Conservation (phyloP, 2,797 vertebrate genomes). For the Lepilemur ruficaudatus region DNA sequence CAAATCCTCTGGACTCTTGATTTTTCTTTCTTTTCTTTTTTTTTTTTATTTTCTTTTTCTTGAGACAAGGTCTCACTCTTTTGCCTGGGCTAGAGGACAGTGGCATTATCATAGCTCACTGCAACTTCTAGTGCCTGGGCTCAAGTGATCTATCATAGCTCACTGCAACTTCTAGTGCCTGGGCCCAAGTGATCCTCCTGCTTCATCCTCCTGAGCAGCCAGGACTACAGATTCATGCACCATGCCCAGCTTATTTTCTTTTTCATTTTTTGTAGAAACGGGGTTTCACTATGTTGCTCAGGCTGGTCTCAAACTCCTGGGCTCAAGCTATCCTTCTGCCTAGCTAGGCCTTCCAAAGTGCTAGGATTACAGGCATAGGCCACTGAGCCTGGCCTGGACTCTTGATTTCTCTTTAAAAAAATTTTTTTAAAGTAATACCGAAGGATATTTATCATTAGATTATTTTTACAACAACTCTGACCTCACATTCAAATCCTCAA, state of each 20-base stretch:
- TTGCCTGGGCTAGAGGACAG: neutral
- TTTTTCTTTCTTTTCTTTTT: neutral
- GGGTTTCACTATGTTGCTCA: neutral
- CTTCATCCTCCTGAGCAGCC: neutral
- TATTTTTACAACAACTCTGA: neutral
- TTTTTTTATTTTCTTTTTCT: too few species aligned
- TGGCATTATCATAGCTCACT: neutral
- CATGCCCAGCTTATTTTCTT: neutral
- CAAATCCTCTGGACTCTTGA: neutral
- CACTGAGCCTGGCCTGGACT: neutral
- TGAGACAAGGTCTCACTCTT: neutral
- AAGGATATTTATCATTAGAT: neutral
- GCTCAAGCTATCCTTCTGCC: neutral
- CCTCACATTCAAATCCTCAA: neutral
- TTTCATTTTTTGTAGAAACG: neutral
- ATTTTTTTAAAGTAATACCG: neutral
- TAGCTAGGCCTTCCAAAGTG: neutral
- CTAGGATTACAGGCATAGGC: neutral
- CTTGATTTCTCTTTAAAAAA: neutral
- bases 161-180: neutral
- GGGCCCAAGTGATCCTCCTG: neutral
- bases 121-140: neutral
- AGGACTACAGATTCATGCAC: neutral
- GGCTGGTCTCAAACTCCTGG: neutral
- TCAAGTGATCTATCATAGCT: neutral